phyloP scores from a whole-genome alignment of 2,797 vertebrate genomes.

The Sebastes cheni region DNA sequence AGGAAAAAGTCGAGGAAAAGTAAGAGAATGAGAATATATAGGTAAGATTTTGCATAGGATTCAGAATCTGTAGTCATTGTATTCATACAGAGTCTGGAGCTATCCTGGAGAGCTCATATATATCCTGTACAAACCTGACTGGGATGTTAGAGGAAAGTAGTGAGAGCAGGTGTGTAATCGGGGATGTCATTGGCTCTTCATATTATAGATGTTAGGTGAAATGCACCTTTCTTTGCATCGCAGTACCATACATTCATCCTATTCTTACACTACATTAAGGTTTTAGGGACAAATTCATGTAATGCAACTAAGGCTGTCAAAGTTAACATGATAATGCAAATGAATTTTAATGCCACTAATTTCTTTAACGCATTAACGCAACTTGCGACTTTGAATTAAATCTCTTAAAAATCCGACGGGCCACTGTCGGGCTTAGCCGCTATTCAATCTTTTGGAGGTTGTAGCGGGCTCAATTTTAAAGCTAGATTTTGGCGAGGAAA shows the following conservation, averaged over 20 bases:
- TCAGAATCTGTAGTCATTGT: neutral
- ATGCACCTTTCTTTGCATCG: neutral
- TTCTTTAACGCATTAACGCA: no score
- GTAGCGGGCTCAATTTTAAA: no score
- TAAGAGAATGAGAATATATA: neutral
- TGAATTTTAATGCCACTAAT: no score
- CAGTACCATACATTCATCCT: neutral
- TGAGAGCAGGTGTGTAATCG: neutral
- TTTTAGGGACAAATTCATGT: neutral
- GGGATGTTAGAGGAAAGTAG: neutral
- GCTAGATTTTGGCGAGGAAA: no score
- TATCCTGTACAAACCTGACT: neutral
- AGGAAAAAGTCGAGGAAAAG: neutral
- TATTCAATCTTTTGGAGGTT: no score
- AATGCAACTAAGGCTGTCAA: neutral
- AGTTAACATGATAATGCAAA: no score
- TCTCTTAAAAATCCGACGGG: no score
- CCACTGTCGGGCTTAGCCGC: no score
- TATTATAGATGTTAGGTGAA: neutral
- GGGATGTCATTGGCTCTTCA: neutral
- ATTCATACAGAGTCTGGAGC: neutral
- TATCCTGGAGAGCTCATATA: neutral
- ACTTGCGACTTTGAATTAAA: no score
- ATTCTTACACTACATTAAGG: neutral
- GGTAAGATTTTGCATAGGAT: neutral